These are phyloP conservation scores for Drosophila gunungcola DNA, from an alignment of 1,140 invertebrate species.

Conservation along the genomic window DNA sequence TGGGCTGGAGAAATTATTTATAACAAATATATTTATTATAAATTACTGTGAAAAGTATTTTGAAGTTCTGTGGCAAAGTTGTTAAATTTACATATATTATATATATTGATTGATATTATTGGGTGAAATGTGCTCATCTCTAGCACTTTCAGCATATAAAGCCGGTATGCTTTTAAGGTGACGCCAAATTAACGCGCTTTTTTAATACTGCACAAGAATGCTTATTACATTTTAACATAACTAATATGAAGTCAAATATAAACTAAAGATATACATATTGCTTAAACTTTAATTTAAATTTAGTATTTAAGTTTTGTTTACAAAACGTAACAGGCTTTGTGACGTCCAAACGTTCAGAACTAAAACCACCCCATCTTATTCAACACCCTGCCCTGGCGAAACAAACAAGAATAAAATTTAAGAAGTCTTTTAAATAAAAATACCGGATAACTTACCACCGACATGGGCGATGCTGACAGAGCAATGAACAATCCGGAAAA, in stretches of 20 bases:
- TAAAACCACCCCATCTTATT: slow-evolving; percentile 1
- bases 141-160: neutral
- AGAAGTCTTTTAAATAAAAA: slow-evolving; percentile 12
- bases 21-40: no score
- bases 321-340: neutral
- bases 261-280: no score
- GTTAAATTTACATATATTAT: no score
- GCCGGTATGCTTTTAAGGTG: slow-evolving; percentile 10
- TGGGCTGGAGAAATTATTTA: no score
- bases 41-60: no score
- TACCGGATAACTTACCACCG: slow-evolving; percentile 1
- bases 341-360: neutral
- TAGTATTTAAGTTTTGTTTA: neutral
- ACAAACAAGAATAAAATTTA: slow-evolving; percentile 45
- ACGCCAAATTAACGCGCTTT: neutral
- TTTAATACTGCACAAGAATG: no score
- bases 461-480: slow-evolving; percentile 69
- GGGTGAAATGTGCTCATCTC: neutral
- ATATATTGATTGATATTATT: no score
- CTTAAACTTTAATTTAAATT: no score
- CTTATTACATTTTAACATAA: no score
- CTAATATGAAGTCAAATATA: no score
- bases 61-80: neutral
- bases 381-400: slow-evolving; percentile 17
- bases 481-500: slow-evolving; percentile 29